phyloP scores from a whole-genome alignment of 2,888 invertebrate species.

The Keiferia lycopersicella region DNA sequence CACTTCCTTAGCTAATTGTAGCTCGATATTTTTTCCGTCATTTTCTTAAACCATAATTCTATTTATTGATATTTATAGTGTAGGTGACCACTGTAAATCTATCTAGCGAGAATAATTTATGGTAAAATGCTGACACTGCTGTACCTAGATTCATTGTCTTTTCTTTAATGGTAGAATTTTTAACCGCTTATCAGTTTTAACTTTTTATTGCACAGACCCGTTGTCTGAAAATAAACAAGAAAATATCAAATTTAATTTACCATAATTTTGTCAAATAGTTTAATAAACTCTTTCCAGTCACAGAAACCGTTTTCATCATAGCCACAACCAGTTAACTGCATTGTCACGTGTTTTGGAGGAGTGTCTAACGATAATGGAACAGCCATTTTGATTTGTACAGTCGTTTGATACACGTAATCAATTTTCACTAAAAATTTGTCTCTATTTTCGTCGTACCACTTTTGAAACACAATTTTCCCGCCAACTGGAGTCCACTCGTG shows the following conservation, averaged over 20 bases:
- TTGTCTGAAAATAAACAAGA: no score
- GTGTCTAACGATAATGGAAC: constrained; percentile 45
- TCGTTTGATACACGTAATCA: constrained; percentile 57
- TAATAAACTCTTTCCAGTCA: constrained; percentile 56
- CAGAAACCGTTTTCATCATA: constrained; percentile 56
- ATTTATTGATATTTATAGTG: no score
- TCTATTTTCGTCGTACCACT: constrained; percentile 49
- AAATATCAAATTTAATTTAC: neutral
- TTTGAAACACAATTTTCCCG: constrained; percentile 66
- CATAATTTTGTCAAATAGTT: neutral
- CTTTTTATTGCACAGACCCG: no score
- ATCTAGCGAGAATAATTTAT: no score
- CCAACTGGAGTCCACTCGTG: constrained; percentile 63
- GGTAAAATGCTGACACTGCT: no score
- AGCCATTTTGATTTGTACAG: constrained; percentile 51
- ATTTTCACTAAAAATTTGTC: constrained; percentile 54
- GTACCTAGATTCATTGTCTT: no score
- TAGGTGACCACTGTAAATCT: no score
- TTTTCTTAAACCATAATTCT: no score
- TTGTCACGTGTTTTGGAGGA: constrained; percentile 52
- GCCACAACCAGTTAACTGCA: constrained; percentile 56
- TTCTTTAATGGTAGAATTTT: no score
- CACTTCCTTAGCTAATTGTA: no score
- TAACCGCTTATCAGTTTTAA: no score
- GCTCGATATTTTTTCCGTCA: no score